phyloP scores from a whole-genome alignment of 2,797 vertebrate genomes.

The Forpus xanthops region DNA sequence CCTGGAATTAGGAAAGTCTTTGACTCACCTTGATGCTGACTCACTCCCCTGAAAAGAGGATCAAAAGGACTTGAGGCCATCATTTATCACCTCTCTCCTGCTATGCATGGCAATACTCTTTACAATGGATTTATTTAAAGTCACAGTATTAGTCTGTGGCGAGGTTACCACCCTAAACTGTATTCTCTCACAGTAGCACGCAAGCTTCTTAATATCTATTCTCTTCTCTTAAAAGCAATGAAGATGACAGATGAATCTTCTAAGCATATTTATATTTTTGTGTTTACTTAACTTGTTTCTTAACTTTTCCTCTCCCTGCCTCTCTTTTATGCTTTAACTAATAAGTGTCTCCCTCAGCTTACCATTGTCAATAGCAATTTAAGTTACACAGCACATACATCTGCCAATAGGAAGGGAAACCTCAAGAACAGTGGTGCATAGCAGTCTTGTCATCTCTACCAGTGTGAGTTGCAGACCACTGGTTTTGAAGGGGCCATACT shows the following conservation, averaged over 20 bases:
- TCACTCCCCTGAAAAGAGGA: background rate
- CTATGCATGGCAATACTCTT: background rate
- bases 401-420: background rate
- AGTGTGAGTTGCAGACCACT: background rate
- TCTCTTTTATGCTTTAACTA: background rate
- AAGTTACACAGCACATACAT: background rate
- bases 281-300: background rate
- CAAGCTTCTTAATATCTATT: background rate
- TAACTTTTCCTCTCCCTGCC: background rate
- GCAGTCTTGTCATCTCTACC: background rate
- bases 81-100: background rate
- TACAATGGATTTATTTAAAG: background rate
- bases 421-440: background rate
- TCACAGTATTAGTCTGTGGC: background rate
- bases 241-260: background rate
- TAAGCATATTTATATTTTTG: background rate
- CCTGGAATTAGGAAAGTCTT: background rate
- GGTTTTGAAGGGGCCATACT: background rate
- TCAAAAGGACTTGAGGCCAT: background rate
- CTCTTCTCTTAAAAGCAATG: background rate
- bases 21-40: background rate
- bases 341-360: background rate
- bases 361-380: slow-evolving; percentile 6
- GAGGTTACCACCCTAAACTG: background rate
- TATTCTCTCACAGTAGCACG: background rate